Base-by-base conservation (phyloP, 2,888 invertebrate genomes). In the Helicoverpa assulta region DNA sequence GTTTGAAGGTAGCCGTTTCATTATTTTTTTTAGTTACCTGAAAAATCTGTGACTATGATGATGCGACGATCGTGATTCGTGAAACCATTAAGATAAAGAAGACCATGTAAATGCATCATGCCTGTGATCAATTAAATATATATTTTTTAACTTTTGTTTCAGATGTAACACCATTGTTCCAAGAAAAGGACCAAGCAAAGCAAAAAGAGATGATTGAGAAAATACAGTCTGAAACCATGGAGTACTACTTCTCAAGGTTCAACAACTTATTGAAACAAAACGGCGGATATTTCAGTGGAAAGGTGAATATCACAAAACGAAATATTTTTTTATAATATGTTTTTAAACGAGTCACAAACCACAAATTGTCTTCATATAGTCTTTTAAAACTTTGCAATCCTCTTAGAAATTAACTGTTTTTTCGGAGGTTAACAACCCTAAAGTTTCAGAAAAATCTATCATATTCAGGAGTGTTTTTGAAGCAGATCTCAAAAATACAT, bases 181-280 rank as follows among this genome's bases (percentile, higher is more conserved):
- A 18, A 14, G 72, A 72, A 29, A 47, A 56, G 10, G 73, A 73
- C 18, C 73, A 77, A 19, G 70, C 16, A 0, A 73, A 57, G 40
- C 53, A 50, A 14, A 60, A 56, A 57, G 56, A 53, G 50, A 10
- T 73, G 8, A 10, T 0, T 21, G 56, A 73, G 5, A 59, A 69
- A 10, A n/a, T 73, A 18, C 43, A 91, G 0, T 82, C 88, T 5
- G 91, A 93, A 78, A 70, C 76, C 1, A 73, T 93, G 0, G 91
- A 91, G 2, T 94, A 79, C 75, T 94, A 82, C 79, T 93, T 92
- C 72, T 88, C 91, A 6, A 90, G 92, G 73, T 93, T 94, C 70
- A 94, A 92, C 71, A 91, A 91, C 62, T 87, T 91, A 21, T 81
- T 94, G 18, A 87, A 90, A 50, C 85, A 87, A 5, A 91, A 91